Base-by-base conservation (phyloP, 2,888 invertebrate species). In the Alviniconcha strummeri region DNA sequence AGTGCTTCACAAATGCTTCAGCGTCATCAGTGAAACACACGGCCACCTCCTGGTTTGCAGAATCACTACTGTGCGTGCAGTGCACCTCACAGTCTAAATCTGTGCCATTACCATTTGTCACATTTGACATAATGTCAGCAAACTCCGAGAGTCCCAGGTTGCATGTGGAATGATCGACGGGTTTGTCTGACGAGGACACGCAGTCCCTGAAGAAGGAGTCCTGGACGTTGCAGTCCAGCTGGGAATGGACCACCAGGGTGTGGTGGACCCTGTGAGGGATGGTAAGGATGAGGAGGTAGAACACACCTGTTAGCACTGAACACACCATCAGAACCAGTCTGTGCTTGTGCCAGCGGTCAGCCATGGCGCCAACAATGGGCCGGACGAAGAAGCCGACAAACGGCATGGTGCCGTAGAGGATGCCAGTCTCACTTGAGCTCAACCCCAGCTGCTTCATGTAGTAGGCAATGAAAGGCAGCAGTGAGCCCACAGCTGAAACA, bases 291-390 rank as follows among this genome's bases (percentile, higher is more conserved):
- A 96, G 96, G 91, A 97, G 96, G 93, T 97, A 97, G 89, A 97
- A 96, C 3, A 83, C 17, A 72, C 85, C 97, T 90, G 97, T 96
- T 86, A 97, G 94, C 84, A 97, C 94, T 88, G 97, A 95, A 84
- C 97, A 96, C 84, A 96, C 95, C 87, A 97, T 96, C 84, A 98
- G 96, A 55, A 97, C 96, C 0, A 96, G 96, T 92, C 97, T 97
- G 94, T 97, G 97, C 92, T 96, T 96, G 82, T 96, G 96, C 90
- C 95, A 95, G 94, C 95, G 95, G 93, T 98, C 97, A 80, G 97
- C 96, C 85, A 97, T 94, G 7, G 96, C 96, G 77, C 97, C 97
- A 9, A 96, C 95, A 64, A 97, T 93, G 4, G 97, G 94, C 0
- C 97, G 97, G 0, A 97, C 96, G 77, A 97, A 93, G 83, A 97